A percentile compares a stretch with the other conserved stretches of the same genome.
Conservation (phyloP, 2,113 vertebrate genomes). For the Upupa epops region DNA sequence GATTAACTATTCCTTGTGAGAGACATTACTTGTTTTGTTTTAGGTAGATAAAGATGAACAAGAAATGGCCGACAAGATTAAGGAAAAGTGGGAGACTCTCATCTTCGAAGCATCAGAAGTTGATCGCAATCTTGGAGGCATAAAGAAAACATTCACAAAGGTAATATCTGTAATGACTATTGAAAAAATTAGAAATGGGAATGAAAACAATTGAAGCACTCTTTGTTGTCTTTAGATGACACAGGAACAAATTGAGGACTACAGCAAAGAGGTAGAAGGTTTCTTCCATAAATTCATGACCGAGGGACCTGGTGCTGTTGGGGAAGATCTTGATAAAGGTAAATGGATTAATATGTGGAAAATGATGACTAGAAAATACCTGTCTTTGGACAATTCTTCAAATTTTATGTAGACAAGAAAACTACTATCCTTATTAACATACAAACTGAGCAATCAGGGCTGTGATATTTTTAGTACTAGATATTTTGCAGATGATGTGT, state of each 20-base stretch:
- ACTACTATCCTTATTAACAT: neutral
- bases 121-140: constrained; percentile 78
- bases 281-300: constrained; percentile 82
- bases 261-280: constrained; percentile 70
- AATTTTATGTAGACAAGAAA: neutral
- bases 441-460: neutral
- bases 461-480: neutral
- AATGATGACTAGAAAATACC: neutral
- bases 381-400: neutral
- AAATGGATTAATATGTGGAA: neutral
- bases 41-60: constrained; percentile 82
- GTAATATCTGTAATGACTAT: constrained; percentile 64
- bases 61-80: constrained; percentile 70
- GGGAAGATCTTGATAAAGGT: constrained; percentile 91
- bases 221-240: constrained; percentile 76
- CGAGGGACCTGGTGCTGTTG: constrained; percentile 88
- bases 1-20: neutral
- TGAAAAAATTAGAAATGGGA: neutral
- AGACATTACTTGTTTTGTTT: neutral
- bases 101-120: constrained; percentile 78
- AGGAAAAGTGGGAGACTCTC: constrained; percentile 78
- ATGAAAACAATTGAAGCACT: neutral
- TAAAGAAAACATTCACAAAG: constrained; percentile 87
- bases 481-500: neutral
- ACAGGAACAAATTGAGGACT: constrained; percentile 77